Base-by-base conservation (phyloP, 1,140 invertebrate genomes). In the Fragariocoptes setiger region DNA sequence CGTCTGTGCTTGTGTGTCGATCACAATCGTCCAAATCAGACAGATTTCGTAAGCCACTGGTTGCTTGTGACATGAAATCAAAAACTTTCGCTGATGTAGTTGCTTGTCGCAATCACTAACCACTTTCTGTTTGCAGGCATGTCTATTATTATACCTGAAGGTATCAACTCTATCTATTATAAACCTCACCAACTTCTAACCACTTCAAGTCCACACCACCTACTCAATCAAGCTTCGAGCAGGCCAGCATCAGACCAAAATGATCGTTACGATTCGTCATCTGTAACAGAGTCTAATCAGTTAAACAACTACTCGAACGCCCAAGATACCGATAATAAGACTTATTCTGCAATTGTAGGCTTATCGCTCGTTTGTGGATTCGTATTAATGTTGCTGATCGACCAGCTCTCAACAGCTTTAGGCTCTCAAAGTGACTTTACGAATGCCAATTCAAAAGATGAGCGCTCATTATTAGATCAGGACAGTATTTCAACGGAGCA, bases 131-230 rank as follows among this genome's bases (percentile, higher is more conserved):
- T n/a, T n/a, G n/a, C n/a, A n/a, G n/a, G n/a, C n/a, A n/a, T 97
- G 38, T 76, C 82, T 43, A 86, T 99, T 1, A 97, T 99, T 37
- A 95, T 99, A 51, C 92, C 92, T 0, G 92, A 99, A 64, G 92
- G 90, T 22, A 75, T 97, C 20, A 65, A 83, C 46, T 73, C 82
- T 2, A 59, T 95, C 40, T 66, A 65, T 49, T 51, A 52, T 19
- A 51, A 52, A n/a, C 49, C 56, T 44, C 47, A 48, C 8, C n/a
- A 19, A 13, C 18, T 42, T 5, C 16, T 42, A 36, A 37, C n/a
- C 22, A 5, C 3, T 19, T 38, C 43, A 42, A 5, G 5, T 4
- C n/a, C 15, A 13, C 21, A 12, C 14, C 17, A 15, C 20, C 16
- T 40, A 35, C 12, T 14, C 5, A 17, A 13, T n/a, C 8, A 44